These are phyloP conservation scores for Shinisaurus crocodilurus DNA, from an alignment of 2,113 vertebrate genomes.

Conservation along the genomic window DNA sequence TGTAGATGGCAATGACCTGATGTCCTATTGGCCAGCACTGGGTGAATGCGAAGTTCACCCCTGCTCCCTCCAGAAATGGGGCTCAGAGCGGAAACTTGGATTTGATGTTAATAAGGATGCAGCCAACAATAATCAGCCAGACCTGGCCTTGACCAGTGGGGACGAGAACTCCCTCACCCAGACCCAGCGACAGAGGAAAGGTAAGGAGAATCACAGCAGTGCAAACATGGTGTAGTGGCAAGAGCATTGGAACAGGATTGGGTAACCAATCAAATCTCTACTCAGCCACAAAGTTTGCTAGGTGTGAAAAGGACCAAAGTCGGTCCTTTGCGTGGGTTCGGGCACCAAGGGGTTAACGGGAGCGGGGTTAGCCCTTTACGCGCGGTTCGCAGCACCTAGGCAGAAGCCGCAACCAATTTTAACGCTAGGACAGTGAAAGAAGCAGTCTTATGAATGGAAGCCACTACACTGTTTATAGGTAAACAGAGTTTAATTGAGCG, in stretches of 20 bases:
- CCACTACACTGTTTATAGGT: no score
- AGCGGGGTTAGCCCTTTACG: no score
- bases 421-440: no score
- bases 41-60: slow-evolving; percentile 89
- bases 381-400: no score
- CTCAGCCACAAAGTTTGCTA: not conserved
- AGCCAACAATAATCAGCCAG: slow-evolving; percentile 93
- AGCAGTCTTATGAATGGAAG: no score
- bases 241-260: not conserved
- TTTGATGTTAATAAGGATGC: slow-evolving; percentile 92
- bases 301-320: no score
- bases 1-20: slow-evolving; percentile 95
- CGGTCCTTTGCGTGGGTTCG: no score
- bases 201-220: slow-evolving; percentile 70
- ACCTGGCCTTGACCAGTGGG: slow-evolving; percentile 91
- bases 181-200: slow-evolving; percentile 92
- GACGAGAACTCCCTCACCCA: slow-evolving; percentile 91
- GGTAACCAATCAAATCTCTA: not conserved
- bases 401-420: no score
- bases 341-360: no score
- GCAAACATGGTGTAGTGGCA: not conserved
- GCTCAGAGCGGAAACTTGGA: slow-evolving; percentile 94
- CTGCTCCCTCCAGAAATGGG: slow-evolving; percentile 94
- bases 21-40: slow-evolving; percentile 96
- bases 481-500: no score